Evolutionary conservation across 2,888 invertebrate species (phyloP), one percentile per base, ranked within the genome.

Genomic region (Strigamia crassipes): DNA sequence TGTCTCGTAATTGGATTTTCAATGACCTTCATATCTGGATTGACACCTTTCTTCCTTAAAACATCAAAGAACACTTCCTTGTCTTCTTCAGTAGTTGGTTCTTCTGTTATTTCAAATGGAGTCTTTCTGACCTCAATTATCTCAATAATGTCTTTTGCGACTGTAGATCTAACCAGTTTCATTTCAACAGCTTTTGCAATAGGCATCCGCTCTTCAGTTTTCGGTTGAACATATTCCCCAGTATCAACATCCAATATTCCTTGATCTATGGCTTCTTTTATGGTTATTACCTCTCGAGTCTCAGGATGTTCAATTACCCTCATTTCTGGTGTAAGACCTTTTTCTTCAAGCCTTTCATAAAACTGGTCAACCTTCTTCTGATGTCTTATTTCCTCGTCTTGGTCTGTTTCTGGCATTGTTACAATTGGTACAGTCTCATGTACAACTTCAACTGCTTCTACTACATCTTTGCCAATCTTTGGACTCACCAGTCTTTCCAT

Each of bases 311-410:
- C 88, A 86, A 91, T 90, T 81, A 92, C 92, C 10, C 27, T 21
- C 83, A 92, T 92, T 84, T 90, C 90, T 4, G 92, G 90, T 88
- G 94, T 90, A 83, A 93, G 92, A 41, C 92, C 86, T 34, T 93
- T 93, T 86, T 94, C 95, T 78, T 92, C 91, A 66, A 96, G 90
- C 0, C 94, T 94, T 88, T 95, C 95, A 31, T 61, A 81, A 38
- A 81, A 81, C 84, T 92, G 92, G 5, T 96, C 89, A 13, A 94
- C 92, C 87, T 96, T 90, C 0, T 95, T 95, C 87, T 93, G 92
- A 82, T 93, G 96, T 27, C 94, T 94, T 89, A 95, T 95, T 2
- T 96, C 95, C 88, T 96, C 96, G 83, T 93, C 90, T 82, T 92
- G 91, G 82, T 95, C 89, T 83, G 91, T 90, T 80, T 80, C 80